phyloP scores from a whole-genome alignment of 1,140 invertebrate species.

The Neomicropteryx cornuta region DNA sequence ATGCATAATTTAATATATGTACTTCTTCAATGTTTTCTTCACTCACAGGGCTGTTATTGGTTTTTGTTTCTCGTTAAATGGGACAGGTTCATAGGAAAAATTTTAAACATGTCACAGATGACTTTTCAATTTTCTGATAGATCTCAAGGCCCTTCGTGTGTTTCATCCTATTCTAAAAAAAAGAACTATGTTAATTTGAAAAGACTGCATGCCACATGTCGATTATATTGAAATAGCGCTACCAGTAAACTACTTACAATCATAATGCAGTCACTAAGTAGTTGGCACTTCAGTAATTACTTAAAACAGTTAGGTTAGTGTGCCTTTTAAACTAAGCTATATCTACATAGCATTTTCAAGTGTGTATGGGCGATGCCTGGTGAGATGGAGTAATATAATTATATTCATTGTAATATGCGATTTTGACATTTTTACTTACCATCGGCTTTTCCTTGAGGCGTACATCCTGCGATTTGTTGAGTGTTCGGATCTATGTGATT shows the following conservation, averaged over 20 bases:
- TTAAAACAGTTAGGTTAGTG: not conserved
- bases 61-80: no score
- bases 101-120: no score
- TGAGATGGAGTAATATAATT: not conserved
- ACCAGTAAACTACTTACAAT: not conserved
- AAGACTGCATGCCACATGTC: no score
- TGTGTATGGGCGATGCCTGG: not conserved
- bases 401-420: slow-evolving; percentile 4
- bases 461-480: slow-evolving; percentile 78
- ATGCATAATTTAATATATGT: no score
- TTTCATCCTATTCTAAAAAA: no score
- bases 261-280: not conserved
- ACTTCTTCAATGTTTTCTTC: no score
- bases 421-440: slow-evolving; percentile 36
- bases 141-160: no score
- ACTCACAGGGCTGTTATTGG: no score
- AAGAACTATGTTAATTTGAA: no score
- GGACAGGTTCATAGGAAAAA: no score
- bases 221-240: no score
- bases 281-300: not conserved
- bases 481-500: slow-evolving; percentile 80
- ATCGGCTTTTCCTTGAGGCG: slow-evolving; percentile 64
- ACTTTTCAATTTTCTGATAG: no score
- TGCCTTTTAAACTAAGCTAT: not conserved
- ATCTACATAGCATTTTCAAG: not conserved